Conservation (phyloP, 2,888 invertebrate genomes). For the Diploptera punctata region DNA sequence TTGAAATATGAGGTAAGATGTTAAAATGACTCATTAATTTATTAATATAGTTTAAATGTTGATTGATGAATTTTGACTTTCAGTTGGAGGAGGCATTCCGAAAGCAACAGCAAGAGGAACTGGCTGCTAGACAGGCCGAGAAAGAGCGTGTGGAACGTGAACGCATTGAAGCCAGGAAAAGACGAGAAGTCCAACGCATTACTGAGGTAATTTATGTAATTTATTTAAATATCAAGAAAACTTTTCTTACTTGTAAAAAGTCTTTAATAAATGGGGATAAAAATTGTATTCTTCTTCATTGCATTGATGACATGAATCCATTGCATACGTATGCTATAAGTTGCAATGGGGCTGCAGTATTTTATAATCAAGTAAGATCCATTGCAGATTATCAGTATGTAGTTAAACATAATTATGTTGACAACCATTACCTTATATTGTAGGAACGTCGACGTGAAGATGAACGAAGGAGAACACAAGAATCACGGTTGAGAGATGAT, state of each 20-base stretch:
- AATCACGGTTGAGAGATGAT: conserved; percentile 56
- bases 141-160: conserved; percentile 84
- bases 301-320: no score
- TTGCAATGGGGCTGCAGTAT: no score
- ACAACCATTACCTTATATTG: background rate
- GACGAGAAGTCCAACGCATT: conserved; percentile 88
- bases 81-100: conserved; percentile 87
- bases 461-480: conserved; percentile 64
- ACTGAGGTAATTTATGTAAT: conserved; percentile 70
- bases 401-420: conserved; percentile 23
- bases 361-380: no score
- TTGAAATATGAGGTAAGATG: no score
- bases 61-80: background rate
- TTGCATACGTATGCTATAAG: no score
- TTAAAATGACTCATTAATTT: no score
- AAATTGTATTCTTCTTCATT: no score
- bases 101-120: conserved; percentile 79
- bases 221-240: no score
- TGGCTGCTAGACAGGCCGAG: conserved; percentile 75
- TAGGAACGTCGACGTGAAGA: conserved; percentile 77
- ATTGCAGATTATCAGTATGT: no score
- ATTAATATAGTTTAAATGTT: no score
- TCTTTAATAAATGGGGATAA: no score
- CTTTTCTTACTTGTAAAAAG: no score
- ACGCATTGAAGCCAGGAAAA: conserved; percentile 81